Conservation (phyloP, 2,888 invertebrate genomes). For the Piscicola geometra region DNA sequence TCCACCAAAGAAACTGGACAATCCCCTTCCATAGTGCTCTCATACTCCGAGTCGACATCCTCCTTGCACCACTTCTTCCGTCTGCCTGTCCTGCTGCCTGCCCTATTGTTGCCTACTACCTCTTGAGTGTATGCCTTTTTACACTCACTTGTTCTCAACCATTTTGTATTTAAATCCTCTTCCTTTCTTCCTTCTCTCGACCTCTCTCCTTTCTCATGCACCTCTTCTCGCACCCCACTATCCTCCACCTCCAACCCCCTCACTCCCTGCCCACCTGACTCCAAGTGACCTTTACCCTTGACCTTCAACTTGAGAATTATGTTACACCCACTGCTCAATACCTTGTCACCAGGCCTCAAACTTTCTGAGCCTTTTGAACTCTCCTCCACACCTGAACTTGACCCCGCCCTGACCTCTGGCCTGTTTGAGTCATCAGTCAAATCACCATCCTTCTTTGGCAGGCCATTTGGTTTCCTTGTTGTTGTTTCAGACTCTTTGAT, state of each 20-base stretch:
- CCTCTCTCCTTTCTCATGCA: not conserved
- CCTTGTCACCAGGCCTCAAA: too few species aligned
- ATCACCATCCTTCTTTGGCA: not conserved
- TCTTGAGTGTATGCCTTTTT: too few species aligned
- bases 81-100: not conserved
- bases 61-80: not conserved
- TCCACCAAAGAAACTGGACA: not conserved
- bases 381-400: too few species aligned
- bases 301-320: constrained; percentile 24
- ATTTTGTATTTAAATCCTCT: too few species aligned
- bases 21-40: not conserved
- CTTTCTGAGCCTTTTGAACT: too few species aligned
- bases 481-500: not conserved
- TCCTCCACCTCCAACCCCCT: constrained; percentile 12
- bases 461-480: not conserved
- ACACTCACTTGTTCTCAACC: too few species aligned
- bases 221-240: not conserved
- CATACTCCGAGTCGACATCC: not conserved
- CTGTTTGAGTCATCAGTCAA: not conserved
- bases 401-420: too few species aligned
- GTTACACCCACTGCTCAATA: not conserved
- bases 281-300: not conserved
- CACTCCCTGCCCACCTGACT: not conserved
- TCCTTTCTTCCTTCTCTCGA: too few species aligned
- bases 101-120: too few species aligned